Evolutionary conservation across 2,113 vertebrate species (phyloP), one percentile per base, ranked within the genome.

Genomic region (Hyperopisus bebe): DNA sequence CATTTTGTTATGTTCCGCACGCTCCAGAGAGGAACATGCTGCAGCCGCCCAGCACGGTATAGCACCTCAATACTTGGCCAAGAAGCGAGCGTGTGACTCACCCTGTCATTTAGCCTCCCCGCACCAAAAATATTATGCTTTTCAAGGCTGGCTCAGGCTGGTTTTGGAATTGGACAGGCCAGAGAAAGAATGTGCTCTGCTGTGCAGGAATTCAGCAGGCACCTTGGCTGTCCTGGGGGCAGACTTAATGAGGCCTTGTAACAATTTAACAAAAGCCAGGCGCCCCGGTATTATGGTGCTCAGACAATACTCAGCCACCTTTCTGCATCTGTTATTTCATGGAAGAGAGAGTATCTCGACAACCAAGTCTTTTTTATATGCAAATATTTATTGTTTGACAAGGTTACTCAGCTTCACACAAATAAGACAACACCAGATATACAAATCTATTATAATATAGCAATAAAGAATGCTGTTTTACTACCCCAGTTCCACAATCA

Each of bases 361-460:
- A 62, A 89, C 27, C 17, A 15, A 51, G 21, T 89, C 47, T 62
- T 55, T 44, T 85, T 46, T 31, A 47, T 90, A 66, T 44, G 44
- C 35, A 90, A 88, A 88, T 90, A 89, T 95, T 95, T 94, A 94
- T 95, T 95, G 90, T 92, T 93, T 94, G 93, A 94, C 94, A 93
- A 92, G 93, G 91, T 93, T 94, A 91, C 91, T 93, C 92, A 91
- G 88, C 93, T 94, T 90, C 92, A 92, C 90, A 94, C 46, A 93
- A 93, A 93, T 91, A 93, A 92, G 90, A 90, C 93, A 94, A 70
- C 94, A 95, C 91, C 94, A 94, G 91, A 91, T 93, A 94, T 94
- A 93, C 94, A 92, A 91, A 93, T 92, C 89, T 90, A 91, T 90
- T 58, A 91, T 91, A 90, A 92, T 77, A 89, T 90, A 92, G 88